phyloP scores from a whole-genome alignment of 2,797 vertebrate species.

The Labeo calbasu region DNA sequence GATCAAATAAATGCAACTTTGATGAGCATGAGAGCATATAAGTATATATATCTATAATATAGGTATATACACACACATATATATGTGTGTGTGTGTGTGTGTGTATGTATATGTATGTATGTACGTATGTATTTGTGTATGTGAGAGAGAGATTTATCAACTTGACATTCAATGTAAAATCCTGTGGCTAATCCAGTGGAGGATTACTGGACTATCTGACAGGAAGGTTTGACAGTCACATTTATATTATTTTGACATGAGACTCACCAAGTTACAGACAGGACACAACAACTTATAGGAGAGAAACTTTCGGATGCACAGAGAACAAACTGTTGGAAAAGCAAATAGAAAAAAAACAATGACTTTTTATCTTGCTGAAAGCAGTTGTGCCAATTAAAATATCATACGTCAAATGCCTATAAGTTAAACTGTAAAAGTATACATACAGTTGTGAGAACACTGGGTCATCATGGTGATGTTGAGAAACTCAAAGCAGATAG shows the following conservation, averaged over 20 bases:
- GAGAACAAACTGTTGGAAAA: constrained; percentile 87
- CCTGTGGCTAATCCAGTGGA: background rate
- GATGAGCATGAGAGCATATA: too few species aligned
- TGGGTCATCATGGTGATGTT: constrained; percentile 90
- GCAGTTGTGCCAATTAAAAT: background rate
- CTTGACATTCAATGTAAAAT: background rate
- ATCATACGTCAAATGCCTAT: background rate
- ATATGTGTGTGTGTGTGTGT: too few species aligned
- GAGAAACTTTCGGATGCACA: constrained; percentile 93
- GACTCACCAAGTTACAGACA: constrained; percentile 89
- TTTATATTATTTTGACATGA: background rate
- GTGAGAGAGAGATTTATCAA: background rate
- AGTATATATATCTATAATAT: too few species aligned
- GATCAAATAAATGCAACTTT: too few species aligned
- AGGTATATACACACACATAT: too few species aligned
- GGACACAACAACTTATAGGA: constrained; percentile 92
- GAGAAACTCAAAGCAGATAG: constrained; percentile 91
- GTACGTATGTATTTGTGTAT: too few species aligned
- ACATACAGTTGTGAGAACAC: constrained; percentile 96
- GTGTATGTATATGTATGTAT: too few species aligned
- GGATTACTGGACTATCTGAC: background rate
- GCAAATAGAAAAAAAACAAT: background rate
- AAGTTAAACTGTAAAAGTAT: constrained; percentile 20
- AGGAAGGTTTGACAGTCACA: background rate
- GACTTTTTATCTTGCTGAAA: background rate